phyloP scores from a whole-genome alignment of 2,888 invertebrate genomes.

The Drosophila multiciliata region DNA sequence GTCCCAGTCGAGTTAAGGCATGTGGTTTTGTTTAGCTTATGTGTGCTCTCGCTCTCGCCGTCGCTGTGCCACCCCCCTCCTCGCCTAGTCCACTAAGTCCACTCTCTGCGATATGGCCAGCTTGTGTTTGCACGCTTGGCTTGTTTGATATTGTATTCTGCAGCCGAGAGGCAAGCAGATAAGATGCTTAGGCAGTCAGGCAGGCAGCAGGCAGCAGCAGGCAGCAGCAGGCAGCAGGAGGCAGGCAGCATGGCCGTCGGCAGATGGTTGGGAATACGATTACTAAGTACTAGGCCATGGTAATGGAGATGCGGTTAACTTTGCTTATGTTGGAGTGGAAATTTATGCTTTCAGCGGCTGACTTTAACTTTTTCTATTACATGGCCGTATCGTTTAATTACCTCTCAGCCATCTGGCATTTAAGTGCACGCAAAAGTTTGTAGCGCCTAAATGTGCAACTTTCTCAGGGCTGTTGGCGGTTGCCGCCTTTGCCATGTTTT shows the following conservation, averaged over 20 bases:
- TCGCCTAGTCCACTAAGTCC: background rate
- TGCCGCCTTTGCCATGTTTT: constrained; percentile 64
- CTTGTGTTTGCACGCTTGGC: constrained; percentile 67
- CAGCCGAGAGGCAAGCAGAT: constrained; percentile 50
- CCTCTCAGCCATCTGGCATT: constrained; percentile 52
- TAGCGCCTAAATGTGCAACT: constrained; percentile 23
- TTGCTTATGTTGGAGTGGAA: constrained; percentile 45
- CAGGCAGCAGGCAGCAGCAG: constrained; percentile 19
- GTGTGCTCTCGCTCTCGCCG: constrained; percentile 37
- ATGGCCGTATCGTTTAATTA: constrained; percentile 70
- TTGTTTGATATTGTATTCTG: constrained; percentile 67
- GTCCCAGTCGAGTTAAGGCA: constrained; percentile 58
- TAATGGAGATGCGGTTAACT: constrained; percentile 53
- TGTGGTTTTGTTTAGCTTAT: constrained; percentile 77
- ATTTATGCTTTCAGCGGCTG: constrained; percentile 64
- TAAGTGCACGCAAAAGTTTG: constrained; percentile 31
- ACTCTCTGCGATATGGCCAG: constrained; percentile 32
- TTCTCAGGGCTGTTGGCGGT: constrained; percentile 33
- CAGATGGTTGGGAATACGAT: constrained; percentile 36
- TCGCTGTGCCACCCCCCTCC: constrained; percentile 3
- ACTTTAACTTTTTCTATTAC: constrained; percentile 68
- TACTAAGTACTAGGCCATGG: constrained; percentile 33
- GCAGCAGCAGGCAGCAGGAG: constrained; percentile 12
- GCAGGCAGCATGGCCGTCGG: constrained; percentile 24
- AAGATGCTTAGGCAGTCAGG: constrained; percentile 64